Evolutionary conservation across 2,113 vertebrate genomes (phyloP).

Genomic region (Chamaea fasciata): DNA sequence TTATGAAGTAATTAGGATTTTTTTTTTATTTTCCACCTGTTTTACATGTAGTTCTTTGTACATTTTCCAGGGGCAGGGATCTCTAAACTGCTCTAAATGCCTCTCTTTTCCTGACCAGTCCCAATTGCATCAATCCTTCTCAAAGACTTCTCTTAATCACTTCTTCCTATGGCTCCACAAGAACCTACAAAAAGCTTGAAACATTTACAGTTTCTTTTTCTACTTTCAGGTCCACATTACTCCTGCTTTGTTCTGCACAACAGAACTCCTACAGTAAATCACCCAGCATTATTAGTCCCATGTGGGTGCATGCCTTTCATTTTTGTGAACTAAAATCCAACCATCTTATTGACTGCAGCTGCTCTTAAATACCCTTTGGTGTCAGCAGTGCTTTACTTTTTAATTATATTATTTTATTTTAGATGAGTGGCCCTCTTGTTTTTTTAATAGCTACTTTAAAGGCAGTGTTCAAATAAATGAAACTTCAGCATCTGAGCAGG

Average conservation of each 20-base stretch:
- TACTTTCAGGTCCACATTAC: neutral
- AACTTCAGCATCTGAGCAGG: neutral
- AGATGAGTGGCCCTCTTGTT: slow-evolving; percentile 14
- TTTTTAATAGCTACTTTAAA: slow-evolving; percentile 34
- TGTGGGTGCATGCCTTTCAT: slow-evolving; percentile 14
- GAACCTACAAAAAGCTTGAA: neutral
- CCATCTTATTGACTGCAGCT: slow-evolving; percentile 40
- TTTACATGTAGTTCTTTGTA: neutral
- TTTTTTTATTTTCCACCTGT: neutral
- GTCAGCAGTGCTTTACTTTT: slow-evolving; percentile 52
- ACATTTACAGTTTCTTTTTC: neutral
- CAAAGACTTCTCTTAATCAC: neutral
- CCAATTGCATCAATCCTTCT: neutral
- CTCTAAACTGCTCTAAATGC: neutral
- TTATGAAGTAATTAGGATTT: neutral
- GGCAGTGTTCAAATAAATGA: neutral
- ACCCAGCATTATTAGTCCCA: neutral
- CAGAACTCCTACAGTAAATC: neutral
- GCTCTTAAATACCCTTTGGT: slow-evolving; percentile 51
- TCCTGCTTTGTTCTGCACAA: neutral
- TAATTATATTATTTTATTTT: slow-evolving; percentile 47
- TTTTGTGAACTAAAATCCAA: slow-evolving; percentile 1
- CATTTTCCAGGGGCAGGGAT: neutral
- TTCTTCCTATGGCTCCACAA: neutral
- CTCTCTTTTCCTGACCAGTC: neutral